phyloP scores from a whole-genome alignment of 2,888 invertebrate genomes.

The Nezara viridula region DNA sequence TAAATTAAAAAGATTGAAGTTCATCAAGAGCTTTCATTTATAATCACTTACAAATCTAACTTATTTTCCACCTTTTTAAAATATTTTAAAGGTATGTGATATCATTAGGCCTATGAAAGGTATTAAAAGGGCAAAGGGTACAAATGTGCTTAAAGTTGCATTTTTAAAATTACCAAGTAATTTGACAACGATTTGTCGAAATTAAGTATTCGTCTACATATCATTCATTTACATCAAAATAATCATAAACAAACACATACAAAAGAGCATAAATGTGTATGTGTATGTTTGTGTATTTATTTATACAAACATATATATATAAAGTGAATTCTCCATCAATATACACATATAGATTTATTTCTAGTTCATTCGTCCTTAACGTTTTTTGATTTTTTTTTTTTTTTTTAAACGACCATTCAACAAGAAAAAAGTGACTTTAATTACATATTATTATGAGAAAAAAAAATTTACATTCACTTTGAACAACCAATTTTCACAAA shows the following conservation, averaged over 20 bases:
- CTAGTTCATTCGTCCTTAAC: background rate
- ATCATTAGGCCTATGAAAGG: slow-evolving; percentile 10
- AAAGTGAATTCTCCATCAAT: background rate
- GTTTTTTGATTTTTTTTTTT: background rate
- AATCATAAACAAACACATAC: background rate
- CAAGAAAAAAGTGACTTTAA: slow-evolving; percentile 25
- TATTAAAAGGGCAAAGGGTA: background rate
- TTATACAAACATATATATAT: background rate
- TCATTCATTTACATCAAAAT: background rate
- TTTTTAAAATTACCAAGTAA: slow-evolving; percentile 7
- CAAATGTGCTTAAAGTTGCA: slow-evolving; percentile 11
- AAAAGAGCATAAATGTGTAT: background rate
- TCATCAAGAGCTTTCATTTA: slow-evolving; percentile 29
- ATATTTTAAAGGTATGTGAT: background rate
- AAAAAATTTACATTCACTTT: background rate
- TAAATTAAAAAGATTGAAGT: background rate
- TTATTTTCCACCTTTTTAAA: background rate
- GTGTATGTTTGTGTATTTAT: background rate
- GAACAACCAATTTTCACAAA: slow-evolving; percentile 44
- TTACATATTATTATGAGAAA: slow-evolving; percentile 30
- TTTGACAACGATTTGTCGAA: background rate
- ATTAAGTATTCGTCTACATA: slow-evolving; percentile 4
- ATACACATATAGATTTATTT: background rate
- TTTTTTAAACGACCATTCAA: background rate
- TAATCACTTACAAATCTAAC: background rate